A percentile compares a stretch with the other conserved stretches of the same genome.
phyloP scores from a whole-genome alignment of 2,113 vertebrate genomes.

The Aldabrachelys gigantea region DNA sequence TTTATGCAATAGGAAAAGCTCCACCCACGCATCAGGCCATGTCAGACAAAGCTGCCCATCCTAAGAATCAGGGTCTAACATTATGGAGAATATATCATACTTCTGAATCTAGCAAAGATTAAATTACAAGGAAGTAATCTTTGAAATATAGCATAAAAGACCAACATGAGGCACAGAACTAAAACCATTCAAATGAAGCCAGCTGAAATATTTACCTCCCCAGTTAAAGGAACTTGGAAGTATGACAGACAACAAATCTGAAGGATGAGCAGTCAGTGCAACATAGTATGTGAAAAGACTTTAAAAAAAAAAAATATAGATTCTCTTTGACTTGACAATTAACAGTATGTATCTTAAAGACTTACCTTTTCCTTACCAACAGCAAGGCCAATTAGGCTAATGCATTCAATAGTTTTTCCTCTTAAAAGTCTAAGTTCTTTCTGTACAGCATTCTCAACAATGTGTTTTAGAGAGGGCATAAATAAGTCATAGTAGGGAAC shows the following conservation, averaged over 20 bases:
- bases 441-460: slow-evolving; percentile 96
- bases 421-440: slow-evolving; percentile 95
- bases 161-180: neutral
- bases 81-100: neutral
- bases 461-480: slow-evolving; percentile 97
- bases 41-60: neutral
- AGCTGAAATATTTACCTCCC: neutral
- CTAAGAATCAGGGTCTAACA: neutral
- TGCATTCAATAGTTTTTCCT: slow-evolving; percentile 98
- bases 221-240: neutral
- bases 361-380: slow-evolving; percentile 97
- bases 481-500: slow-evolving; percentile 98
- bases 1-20: neutral
- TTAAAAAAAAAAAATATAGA: neutral
- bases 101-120: neutral
- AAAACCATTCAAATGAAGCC: neutral
- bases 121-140: neutral
- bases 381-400: slow-evolving; percentile 97
- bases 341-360: neutral
- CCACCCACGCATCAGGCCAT: neutral
- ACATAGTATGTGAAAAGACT: neutral
- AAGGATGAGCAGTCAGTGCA: neutral
- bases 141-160: neutral
- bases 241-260: neutral
- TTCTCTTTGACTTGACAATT: neutral